Conservation (phyloP, 2,113 vertebrate genomes). For the Melanerpes aurifrons region DNA sequence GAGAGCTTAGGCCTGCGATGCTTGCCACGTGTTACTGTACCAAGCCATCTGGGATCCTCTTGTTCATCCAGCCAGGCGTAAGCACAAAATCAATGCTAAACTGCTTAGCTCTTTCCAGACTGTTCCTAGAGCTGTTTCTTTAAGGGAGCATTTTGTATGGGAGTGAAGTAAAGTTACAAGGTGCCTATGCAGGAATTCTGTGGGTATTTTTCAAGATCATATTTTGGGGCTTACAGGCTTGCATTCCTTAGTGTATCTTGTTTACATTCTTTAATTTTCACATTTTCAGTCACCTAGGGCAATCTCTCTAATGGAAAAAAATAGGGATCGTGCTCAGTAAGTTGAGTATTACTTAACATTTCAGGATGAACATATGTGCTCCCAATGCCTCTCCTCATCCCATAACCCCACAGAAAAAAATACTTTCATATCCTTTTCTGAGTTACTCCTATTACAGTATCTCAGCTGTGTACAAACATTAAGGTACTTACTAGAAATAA, state of each 20-base stretch:
- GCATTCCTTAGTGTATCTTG: constrained; percentile 30
- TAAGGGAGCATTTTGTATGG: not conserved
- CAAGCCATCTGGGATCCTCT: not conserved
- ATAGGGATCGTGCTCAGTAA: not conserved
- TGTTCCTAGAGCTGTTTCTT: not conserved
- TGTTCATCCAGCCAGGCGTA: not conserved
- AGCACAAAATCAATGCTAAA: not conserved
- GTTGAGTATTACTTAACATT: not conserved
- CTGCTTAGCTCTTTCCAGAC: not conserved
- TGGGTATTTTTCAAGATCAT: not conserved
- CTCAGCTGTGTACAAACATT: not conserved
- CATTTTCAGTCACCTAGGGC: constrained; percentile 12
- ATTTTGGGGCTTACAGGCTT: constrained; percentile 10
- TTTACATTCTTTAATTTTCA: not conserved
- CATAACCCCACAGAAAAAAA: not conserved
- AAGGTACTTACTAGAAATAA: not conserved
- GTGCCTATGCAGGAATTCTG: not conserved
- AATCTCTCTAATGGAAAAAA: not conserved
- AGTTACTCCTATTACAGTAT: not conserved
- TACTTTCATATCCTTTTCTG: not conserved
- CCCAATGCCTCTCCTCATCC: not conserved
- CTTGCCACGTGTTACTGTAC: not conserved
- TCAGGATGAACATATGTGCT: not conserved
- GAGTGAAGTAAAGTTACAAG: constrained; percentile 4
- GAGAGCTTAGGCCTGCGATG: not conserved